phyloP scores from a whole-genome alignment of 2,113 vertebrate species.

The Nansenia antarctica region DNA sequence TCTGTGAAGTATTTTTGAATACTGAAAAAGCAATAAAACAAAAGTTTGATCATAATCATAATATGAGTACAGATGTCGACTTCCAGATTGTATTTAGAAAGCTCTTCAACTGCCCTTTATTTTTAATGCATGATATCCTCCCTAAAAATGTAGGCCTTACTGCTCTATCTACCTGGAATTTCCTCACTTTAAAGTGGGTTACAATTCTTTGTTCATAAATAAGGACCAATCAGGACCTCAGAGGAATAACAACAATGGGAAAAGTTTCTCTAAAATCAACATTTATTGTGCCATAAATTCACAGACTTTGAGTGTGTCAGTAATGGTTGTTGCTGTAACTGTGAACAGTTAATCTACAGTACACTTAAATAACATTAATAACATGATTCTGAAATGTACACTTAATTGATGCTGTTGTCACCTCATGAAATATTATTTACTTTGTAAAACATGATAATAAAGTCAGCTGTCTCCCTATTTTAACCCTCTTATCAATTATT shows the following conservation, averaged over 20 bases:
- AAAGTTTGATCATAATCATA: too few relatives aligned
- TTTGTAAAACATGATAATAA: constrained; percentile 32
- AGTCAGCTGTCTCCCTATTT: constrained; percentile 49
- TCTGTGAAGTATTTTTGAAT: too few relatives aligned
- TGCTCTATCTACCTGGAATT: too few relatives aligned
- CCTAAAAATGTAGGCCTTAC: neutral
- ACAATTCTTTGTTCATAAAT: too few relatives aligned
- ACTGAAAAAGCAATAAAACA: too few relatives aligned
- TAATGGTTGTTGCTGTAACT: constrained; percentile 30
- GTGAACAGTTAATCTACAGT: constrained; percentile 33
- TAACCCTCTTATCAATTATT: constrained; percentile 1
- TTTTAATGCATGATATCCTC: neutral
- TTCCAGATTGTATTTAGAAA: neutral
- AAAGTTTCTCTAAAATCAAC: constrained; percentile 38
- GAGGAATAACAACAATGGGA: constrained; percentile 18
- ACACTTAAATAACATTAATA: constrained; percentile 38
- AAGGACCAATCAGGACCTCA: neutral
- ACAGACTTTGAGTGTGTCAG: constrained; percentile 53
- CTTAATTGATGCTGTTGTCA: constrained; percentile 12
- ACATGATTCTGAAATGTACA: constrained; percentile 19
- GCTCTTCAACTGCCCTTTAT: neutral
- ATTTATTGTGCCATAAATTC: constrained; percentile 67
- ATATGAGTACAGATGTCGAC: neutral
- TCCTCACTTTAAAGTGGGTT: too few relatives aligned
- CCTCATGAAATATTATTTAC: constrained; percentile 6